Evolutionary conservation across 1,140 invertebrate genomes (phyloP), one percentile per base, ranked within the genome.

Genomic region (Leptonema lineaticorne): DNA sequence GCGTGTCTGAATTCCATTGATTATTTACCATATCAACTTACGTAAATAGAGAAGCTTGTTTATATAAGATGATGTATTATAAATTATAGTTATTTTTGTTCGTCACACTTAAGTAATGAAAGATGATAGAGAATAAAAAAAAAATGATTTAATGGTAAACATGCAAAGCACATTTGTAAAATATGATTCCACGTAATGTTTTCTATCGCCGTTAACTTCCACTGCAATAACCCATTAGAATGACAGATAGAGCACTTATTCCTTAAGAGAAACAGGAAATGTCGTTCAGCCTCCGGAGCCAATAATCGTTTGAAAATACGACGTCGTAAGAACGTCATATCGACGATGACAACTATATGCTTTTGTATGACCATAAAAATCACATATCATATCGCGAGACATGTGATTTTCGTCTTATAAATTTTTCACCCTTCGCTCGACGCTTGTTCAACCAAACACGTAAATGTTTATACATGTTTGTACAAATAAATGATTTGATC

Each of bases 241-340:
- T 41, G 37, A 11, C 37, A 41, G 2, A 41, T 41, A 41, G 2
- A 11, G 30, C 30, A 33, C 30, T 33, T 41, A 41, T 41, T 41
- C 11, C 37, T 41, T 18, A 2, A 20, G 46, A 20, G 14, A 60
- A 46, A 33, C 65, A 71, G 69, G 65, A 71, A 68, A 60, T 58
- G 56, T 68, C 69, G 20, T 50, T 71, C 69, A 71, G 48, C n/a
- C 22, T 6, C 27, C 27, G 57, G 66, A 71, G 66, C 66, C 65
- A 71, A 71, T 68, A 71, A 70, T 70, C 69, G 27, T 20, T 18
- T 16, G 11, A 53, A 64, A 56, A 56, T 28, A 64, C 8, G 18
- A 28, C 60, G 18, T 30, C 57, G 20, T 33, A 33, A 59, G n/a
- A 33, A 6, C 27, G 28, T 48, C 46, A 48, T 41, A 2, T 41